Percentiles rank a stretch among this genome's conserved stretches.
Evolutionary conservation across 1,140 invertebrate species (phyloP).

Genomic region (Formica selysi): DNA sequence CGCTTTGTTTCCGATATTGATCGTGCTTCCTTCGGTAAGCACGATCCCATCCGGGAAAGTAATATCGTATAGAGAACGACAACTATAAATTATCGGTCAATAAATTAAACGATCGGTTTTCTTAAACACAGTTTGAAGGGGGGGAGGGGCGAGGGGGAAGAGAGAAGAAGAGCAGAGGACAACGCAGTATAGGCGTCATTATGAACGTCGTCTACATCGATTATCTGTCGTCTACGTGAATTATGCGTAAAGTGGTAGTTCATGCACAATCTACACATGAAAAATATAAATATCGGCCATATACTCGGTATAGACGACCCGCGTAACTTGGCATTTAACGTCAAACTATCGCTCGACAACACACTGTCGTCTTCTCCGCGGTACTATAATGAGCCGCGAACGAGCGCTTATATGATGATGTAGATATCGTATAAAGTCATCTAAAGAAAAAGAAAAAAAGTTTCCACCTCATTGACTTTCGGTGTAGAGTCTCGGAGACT

Average conservation of each 20-base stretch:
- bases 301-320: too few species aligned
- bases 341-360: background rate
- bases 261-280: slow-evolving; percentile 16
- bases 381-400: slow-evolving; percentile 4
- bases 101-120: slow-evolving; percentile 4
- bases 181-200: background rate
- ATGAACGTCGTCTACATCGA: background rate
- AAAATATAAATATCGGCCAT: background rate
- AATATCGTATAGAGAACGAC: background rate
- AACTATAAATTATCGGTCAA: slow-evolving; percentile 17
- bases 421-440: background rate
- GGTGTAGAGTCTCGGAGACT: background rate
- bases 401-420: background rate
- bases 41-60: background rate
- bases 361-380: too few species aligned
- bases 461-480: background rate
- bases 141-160: too few species aligned
- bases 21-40: background rate
- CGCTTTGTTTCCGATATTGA: background rate
- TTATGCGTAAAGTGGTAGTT: slow-evolving; percentile 24
- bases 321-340: background rate
- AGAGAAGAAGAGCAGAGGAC: background rate
- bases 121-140: background rate
- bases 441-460: background rate
- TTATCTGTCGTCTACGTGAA: slow-evolving; percentile 35